Evolutionary conservation across 1,140 invertebrate genomes (phyloP), one percentile per base, ranked within the genome.

Genomic region (Atta colombica): DNA sequence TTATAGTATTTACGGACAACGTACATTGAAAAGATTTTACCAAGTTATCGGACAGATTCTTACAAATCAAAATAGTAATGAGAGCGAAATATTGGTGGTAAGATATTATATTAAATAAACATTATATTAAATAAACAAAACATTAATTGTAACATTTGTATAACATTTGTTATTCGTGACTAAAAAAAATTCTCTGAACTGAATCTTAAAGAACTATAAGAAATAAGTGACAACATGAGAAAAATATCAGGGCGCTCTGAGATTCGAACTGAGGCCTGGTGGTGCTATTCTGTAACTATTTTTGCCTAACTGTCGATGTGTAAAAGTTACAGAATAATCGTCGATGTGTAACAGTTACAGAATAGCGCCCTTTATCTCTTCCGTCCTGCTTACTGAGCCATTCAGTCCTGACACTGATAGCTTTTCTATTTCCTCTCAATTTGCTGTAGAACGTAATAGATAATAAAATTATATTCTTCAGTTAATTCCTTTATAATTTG

Each of bases 11-110:
- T 68, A 82, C 10, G 94, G 89, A 16, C 87, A 90, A 35, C 21
- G 60, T 14, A 91, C 92, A 5, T 77, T 96, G 18, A 92, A 88
- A 91, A 72, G 61, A 14, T 95, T 95, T 86, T 95, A 95, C 45
- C 77, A 75, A 87, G 65, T 85, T 58, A 88, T 96, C 6, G 92
- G 92, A 21, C 60, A 80, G 0, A 63, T 88, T 66, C 78, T 95
- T 8, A 84, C 72, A 45, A n/a, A 86, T 51, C 82, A 88, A 71
- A 74, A 88, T 72, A 85, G 81, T 3, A 21, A 89, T 45, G 68
- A 91, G 35, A 25, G 5, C 3, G 10, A 66, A 10, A 66, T 39
- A n/a, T 58, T 58, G n/a, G 3, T 0, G 35, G 61, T 90, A 88
- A 65, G 88, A 85, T 65, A 91, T 87, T 72, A 16, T 71, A 61